Conservation (phyloP, 2,888 invertebrate species). For the Gibbula magus region DNA sequence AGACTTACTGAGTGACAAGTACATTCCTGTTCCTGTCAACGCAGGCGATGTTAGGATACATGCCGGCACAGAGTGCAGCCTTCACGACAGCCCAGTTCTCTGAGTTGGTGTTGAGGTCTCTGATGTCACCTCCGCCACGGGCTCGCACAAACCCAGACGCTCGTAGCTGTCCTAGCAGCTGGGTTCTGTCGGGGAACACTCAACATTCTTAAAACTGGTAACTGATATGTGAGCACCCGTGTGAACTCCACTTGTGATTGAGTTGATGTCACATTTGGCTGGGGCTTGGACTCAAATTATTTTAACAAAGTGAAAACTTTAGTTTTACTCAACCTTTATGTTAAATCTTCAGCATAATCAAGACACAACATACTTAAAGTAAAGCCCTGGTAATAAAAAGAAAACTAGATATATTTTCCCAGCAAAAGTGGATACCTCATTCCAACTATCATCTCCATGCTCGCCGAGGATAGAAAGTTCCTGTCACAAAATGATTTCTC, state of each 20-base stretch:
- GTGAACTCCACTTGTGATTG: no score
- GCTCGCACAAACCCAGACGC: conserved; percentile 82
- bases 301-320: background rate
- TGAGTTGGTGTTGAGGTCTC: conserved; percentile 88
- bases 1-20: conserved; percentile 81
- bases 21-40: conserved; percentile 81
- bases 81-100: conserved; percentile 94
- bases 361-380: no score
- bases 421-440: conserved; percentile 78
- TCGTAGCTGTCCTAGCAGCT: conserved; percentile 87
- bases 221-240: no score
- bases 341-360: no score
- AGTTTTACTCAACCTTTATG: no score
- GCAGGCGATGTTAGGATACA: conserved; percentile 91
- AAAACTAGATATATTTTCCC: no score
- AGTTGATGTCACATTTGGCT: no score
- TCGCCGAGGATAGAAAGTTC: conserved; percentile 85
- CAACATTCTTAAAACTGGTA: no score
- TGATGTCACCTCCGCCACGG: conserved; percentile 79
- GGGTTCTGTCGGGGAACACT: conserved; percentile 76
- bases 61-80: conserved; percentile 89
- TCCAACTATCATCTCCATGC: conserved; percentile 92
- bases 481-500: conserved; percentile 85
- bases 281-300: background rate
- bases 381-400: no score